Base-by-base conservation (phyloP, 1,140 invertebrate genomes). In the Ooceraea biroi region DNA sequence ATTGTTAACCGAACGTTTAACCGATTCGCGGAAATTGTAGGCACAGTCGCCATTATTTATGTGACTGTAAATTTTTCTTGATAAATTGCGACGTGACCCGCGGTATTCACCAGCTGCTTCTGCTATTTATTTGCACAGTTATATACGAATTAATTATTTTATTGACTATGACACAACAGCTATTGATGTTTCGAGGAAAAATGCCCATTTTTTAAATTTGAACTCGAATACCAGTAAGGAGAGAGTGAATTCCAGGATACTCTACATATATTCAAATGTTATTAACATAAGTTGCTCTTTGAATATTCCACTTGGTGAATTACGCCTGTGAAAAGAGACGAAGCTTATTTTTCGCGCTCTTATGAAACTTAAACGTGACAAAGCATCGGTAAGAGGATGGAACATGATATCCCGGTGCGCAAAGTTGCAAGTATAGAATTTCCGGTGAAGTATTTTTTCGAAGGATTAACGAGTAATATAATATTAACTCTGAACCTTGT, bases 1-100 rank as follows among this genome's bases (percentile, higher is more conserved):
- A 60, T 87, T 77, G 82, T 88, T 87, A 82, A 83, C 76, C 85
- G 65, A 87, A 72, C 83, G 71, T 85, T 89, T 91, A 92, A 93
- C 92, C 88, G 88, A 91, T 93, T 93, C 91, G 74, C 30, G 22
- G 89, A 87, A 93, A 93, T 91, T 86, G 68, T 55, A 85, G 76
- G 41, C 19, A 48, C 73, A 58, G 36, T n/a, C n/a, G n/a, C n/a
- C n/a, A n/a, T n/a, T n/a, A n/a, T 22, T 44, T 44, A 27, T 19
- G 22, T 73, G 50, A 57, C n/a, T 57, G 48, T 2, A 30, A 73
- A 73, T 73, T 27, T 72, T 44, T 73, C 58, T 44, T 55, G n/a
- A 14, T 8, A 14, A 57, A 50, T 17, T 12, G 12, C 11, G 12
- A 22, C 30, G 27, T 17, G 48, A n/a, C n/a, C n/a, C n/a, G n/a